These are phyloP conservation scores for Aegotheles bennettii DNA, from an alignment of 2,113 vertebrate genomes.

Conservation along the genomic window DNA sequence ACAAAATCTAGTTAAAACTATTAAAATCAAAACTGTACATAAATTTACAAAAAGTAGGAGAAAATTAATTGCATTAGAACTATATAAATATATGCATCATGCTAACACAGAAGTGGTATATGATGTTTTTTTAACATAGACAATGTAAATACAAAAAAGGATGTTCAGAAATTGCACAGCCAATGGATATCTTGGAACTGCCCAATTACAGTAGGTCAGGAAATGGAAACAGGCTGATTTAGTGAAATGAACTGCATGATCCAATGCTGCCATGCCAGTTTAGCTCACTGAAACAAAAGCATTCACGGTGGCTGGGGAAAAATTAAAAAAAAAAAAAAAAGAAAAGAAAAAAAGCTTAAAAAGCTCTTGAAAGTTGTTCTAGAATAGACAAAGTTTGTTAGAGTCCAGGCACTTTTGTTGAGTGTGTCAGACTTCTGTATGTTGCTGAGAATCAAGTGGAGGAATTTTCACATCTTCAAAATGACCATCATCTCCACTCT, in stretches of 20 bases:
- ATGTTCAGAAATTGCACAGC: constrained; percentile 61
- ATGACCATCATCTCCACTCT: constrained; percentile 90
- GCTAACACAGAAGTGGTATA: constrained; percentile 71
- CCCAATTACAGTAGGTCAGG: constrained; percentile 43
- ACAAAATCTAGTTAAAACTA: constrained; percentile 90
- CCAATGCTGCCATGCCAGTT: constrained; percentile 64
- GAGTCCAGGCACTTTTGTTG: constrained; percentile 95
- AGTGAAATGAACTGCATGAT: constrained; percentile 54
- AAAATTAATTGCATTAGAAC: constrained; percentile 79
- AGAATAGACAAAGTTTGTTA: constrained; percentile 46
- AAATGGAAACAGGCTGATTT: constrained; percentile 51
- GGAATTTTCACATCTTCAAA: constrained; percentile 86
- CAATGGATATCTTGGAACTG: constrained; percentile 32
- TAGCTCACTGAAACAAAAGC: constrained; percentile 61
- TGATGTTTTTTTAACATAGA: constrained; percentile 59
- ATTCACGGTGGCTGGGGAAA: neutral
- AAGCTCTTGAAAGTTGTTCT: constrained; percentile 47
- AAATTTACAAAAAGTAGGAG: constrained; percentile 88
- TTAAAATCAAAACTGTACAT: constrained; percentile 99
- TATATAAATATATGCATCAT: constrained; percentile 89
- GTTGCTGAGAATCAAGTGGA: constrained; percentile 88
- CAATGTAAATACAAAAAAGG: constrained; percentile 57
- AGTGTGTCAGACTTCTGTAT: constrained; percentile 93
- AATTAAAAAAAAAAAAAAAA: neutral
- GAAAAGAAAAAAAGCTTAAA: too few species aligned